Conservation (phyloP, 2,113 vertebrate species). For the Felis catus region DNA sequence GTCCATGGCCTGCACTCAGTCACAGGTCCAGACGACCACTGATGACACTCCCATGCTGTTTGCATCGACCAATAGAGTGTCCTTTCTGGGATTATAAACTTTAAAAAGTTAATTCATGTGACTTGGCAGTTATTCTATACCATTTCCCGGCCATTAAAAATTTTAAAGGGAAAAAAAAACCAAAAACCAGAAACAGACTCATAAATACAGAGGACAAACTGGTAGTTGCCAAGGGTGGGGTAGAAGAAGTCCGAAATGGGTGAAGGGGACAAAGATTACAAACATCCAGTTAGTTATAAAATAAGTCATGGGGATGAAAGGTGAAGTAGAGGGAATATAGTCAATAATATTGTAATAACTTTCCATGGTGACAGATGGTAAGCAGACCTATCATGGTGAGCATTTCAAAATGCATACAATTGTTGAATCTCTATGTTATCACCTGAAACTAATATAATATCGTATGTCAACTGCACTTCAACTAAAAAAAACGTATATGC, state of each 20-base stretch:
- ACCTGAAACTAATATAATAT: background rate
- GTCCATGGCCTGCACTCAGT: background rate
- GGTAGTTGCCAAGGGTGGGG: too few relatives aligned
- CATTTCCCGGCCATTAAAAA: slow-evolving; percentile 80
- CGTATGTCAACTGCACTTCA: background rate
- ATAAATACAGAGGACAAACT: too few relatives aligned
- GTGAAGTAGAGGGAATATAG: too few relatives aligned
- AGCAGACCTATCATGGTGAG: background rate
- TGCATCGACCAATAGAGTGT: background rate
- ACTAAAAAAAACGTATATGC: background rate
- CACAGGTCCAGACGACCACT: background rate
- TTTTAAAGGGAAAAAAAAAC: slow-evolving; percentile 72
- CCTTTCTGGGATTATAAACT: slow-evolving; percentile 76
- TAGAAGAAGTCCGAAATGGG: too few relatives aligned
- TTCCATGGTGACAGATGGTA: background rate
- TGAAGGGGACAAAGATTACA: too few relatives aligned
- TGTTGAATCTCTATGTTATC: background rate
- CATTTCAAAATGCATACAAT: background rate
- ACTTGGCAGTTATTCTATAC: slow-evolving; percentile 77
- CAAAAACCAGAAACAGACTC: too few relatives aligned
- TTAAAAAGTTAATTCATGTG: slow-evolving; percentile 68
- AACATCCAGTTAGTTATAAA: too few relatives aligned
- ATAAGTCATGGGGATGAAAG: too few relatives aligned
- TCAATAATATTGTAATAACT: background rate
- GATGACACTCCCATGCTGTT: slow-evolving; percentile 34